Evolutionary conservation across 2,888 invertebrate genomes (phyloP).

Genomic region (Rhaphigaster nebulosa): DNA sequence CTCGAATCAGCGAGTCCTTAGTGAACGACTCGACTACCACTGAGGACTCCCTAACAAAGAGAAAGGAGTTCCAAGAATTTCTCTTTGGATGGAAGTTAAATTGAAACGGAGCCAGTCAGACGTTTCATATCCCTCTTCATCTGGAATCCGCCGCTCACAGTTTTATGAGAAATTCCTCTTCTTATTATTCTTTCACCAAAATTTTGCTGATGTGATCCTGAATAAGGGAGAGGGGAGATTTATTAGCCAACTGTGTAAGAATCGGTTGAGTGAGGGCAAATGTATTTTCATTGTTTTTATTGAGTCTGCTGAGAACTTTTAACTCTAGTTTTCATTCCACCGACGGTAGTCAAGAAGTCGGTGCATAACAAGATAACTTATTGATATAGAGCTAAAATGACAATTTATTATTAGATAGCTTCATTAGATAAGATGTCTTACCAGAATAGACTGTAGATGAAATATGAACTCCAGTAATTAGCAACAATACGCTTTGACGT

Average conservation of each 20-base stretch:
- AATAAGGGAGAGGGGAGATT: background rate
- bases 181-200: background rate
- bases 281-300: background rate
- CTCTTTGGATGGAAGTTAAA: slow-evolving; percentile 19
- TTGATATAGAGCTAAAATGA: no score
- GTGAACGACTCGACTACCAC: background rate
- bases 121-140: background rate
- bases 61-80: background rate
- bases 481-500: no score
- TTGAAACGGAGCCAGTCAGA: background rate
- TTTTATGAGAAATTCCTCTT: slow-evolving; percentile 35
- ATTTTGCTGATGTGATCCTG: background rate
- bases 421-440: no score
- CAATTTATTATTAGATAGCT: no score
- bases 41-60: background rate
- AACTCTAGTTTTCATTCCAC: background rate
- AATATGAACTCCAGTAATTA: no score
- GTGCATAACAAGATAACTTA: no score
- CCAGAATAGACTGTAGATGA: no score
- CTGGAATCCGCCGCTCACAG: background rate
- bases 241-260: background rate
- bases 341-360: no score
- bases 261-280: background rate
- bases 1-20: background rate
- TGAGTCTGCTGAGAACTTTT: background rate